Conservation (phyloP, 1,140 invertebrate species). For the Argopecten irradians region DNA sequence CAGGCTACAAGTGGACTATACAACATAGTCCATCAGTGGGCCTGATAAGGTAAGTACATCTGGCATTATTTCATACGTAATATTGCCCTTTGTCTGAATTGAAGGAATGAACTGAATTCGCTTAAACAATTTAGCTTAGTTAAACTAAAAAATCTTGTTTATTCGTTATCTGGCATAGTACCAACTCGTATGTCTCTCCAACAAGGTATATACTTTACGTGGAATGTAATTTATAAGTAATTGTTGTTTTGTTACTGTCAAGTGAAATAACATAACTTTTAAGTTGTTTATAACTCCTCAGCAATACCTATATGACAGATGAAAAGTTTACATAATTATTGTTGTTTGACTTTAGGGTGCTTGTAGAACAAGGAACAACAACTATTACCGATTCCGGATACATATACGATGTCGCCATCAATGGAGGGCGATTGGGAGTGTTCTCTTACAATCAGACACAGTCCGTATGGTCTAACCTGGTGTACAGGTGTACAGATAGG, state of each 20-base stretch:
- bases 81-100: not conserved
- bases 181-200: no score
- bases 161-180: no score
- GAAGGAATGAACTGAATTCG: not conserved
- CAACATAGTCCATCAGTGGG: constrained; percentile 55
- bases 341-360: constrained; percentile 47
- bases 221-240: no score
- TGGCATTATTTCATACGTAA: not conserved
- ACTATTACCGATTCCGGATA: constrained; percentile 56
- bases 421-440: constrained; percentile 59
- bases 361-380: constrained; percentile 41
- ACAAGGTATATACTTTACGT: no score
- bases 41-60: constrained; percentile 48
- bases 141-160: not conserved
- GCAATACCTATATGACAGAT: no score
- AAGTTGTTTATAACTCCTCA: no score
- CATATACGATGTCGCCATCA: constrained; percentile 57
- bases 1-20: constrained; percentile 58
- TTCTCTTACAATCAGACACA: constrained; percentile 58
- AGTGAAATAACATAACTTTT: no score
- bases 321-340: no score
- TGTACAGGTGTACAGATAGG: constrained; percentile 50
- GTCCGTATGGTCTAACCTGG: constrained; percentile 57
- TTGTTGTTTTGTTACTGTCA: no score
- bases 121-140: not conserved